Evolutionary conservation across 2,797 vertebrate genomes (phyloP), one percentile per base, ranked within the genome.

Genomic region (Benthosema pterotum): DNA sequence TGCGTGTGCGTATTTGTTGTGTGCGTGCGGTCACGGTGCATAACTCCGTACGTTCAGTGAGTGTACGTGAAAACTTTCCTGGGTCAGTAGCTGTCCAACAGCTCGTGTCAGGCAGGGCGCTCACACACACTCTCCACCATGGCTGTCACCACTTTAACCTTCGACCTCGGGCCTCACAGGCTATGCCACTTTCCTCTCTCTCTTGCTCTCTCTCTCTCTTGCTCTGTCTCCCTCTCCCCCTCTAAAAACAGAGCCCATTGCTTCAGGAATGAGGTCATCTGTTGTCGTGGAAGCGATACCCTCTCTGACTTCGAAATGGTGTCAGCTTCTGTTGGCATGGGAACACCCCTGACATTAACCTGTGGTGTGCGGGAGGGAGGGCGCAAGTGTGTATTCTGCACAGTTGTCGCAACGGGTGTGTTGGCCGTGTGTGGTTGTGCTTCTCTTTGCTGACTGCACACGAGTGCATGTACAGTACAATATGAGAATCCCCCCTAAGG

Each of bases 61-160:
- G 57, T 53, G 65, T 58, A 74, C 73, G 84, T 74, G 70, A 71
- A 76, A 80, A 60, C 55, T 28, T 77, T 67, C 49, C 45, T 46
- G 82, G 88, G 80, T 88, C 83, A 86, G 48, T 63, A 63, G 42
- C 69, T 87, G 74, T 61, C 83, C 78, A 84, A 70, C 75, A 76
- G 80, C 81, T 80, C 71, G 62, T 84, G 85, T 83, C 83, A 82
- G 65, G 63, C 62, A 16, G 50, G 76, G 75, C 55, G 28, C 51
- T 84, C 83, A 45, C 57, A 45, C 57, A 60, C 67, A 71, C 68
- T 77, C 82, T 75, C 62, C 68, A 45, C 56, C 63, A 52, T 60
- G 72, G 60, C 79, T 80, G 85, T 84, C 89, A 73, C 70, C 65
- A 68, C 67, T 51, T 46, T 79, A 11, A 84, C 82, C 83, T 84